Evolutionary conservation across 1,140 invertebrate genomes (phyloP), one percentile per base, ranked within the genome.

Genomic region (Papilio machaon): DNA sequence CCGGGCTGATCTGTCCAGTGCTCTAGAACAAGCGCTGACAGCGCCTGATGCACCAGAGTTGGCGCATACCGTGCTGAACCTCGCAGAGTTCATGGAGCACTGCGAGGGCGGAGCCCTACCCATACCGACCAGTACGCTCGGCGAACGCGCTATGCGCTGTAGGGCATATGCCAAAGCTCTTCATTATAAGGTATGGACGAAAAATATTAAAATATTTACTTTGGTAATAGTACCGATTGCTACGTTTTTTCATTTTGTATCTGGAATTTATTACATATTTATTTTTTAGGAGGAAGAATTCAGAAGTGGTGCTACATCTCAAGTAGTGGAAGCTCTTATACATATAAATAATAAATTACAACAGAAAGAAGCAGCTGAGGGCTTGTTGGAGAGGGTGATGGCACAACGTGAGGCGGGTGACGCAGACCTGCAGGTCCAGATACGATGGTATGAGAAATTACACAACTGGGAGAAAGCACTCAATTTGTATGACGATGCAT

Each of bases 41-140:
- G 97, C 98, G 1, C 98, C 99, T 15, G 98, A 99, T 90, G 96
- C 99, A 75, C 98, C 99, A 0, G 99, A 99, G 93, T 97, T 99
- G 47, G 99, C 99, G 0, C 99, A 99, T 89, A 99, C 99, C 0
- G 98, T 99, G 81, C 95, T 99, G 2, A 99, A 99, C 95, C 95
- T 99, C 43, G 99, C 99, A 0, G 99, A 99, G 94, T 99, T 99
- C 88, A 99, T 99, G 98, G 99, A 99, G 88, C 99, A 99, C 90
- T 99, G 99, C 91, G 99, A 99, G 89, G 98, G 98, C 82, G 99
- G 99, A 17, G 98, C 98, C 0, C 94, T 99, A 79, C 99, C 99
- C 1, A 95, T 99, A 30, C 97, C 99, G 81, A 96, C 97, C 0
- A 97, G 97, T 74, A 93, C 99, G 23, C 90, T 98, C 0, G 97